Evolutionary conservation across 1,140 invertebrate species (phyloP), one percentile per base, ranked within the genome.

Genomic region (Aphidius gifuensis): DNA sequence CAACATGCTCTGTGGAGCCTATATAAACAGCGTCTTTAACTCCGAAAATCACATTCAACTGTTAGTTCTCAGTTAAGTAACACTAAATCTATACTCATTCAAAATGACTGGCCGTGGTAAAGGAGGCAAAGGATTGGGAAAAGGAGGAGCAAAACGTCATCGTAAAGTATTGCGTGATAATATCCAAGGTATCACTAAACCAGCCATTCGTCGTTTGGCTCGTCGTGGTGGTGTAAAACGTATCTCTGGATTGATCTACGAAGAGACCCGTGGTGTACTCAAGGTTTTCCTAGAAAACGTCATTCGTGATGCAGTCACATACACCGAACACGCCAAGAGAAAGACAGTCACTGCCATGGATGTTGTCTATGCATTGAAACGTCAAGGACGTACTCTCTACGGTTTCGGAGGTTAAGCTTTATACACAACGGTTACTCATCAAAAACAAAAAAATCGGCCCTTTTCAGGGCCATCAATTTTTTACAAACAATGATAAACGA

Each of bases 201-300:
- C 50, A 53, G 50, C 50, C 0, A 53, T 53, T 4, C 50, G 50
- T 53, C 50, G 50, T 53, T 39, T 53, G 5, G 50, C 50, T 53
- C 50, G 50, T 53, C 50, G 50, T 39, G 50, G 50, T 53, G 50
- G 50, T 39, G 50, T 53, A 1, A 53, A 53, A 53, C 50, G 50
- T 53, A 53, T 53, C 7, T 53, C 50, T 39, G 50, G 50, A 39
- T 40, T 53, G 4, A 53, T 53, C 23, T 53, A 53, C 38, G 50
- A 53, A 53, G 50, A 53, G 32, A 53, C 50, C n/a, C 50, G 50
- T 53, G 50, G 50, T 53, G 50, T 53, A 11, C 50, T 53, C 50
- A 53, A 53, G 38, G 50, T 53, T 1, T 53, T 53, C 50, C 50
- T 53, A 39, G 50, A 53, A 39, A 53, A 53, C 7, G 50, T 53